Percentiles rank a stretch among this genome's conserved stretches.
Evolutionary conservation across 2,797 vertebrate genomes (phyloP).

Genomic region (Betta splendens): DNA sequence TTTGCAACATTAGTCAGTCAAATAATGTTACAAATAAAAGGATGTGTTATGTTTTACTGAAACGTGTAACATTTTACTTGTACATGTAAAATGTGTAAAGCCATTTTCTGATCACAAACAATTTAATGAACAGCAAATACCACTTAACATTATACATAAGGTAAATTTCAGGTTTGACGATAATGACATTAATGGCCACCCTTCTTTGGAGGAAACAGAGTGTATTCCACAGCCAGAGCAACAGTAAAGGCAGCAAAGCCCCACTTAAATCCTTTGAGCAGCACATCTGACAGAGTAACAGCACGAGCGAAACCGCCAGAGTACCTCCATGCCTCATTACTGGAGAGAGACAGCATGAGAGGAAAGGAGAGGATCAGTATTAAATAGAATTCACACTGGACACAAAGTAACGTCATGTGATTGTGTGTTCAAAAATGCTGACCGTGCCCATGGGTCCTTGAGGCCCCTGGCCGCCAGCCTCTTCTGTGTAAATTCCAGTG

Average conservation of each 20-base stretch:
- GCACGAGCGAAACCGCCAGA: slow-evolving; percentile 84
- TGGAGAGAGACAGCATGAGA: slow-evolving; percentile 61
- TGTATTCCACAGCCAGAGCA: slow-evolving; percentile 89
- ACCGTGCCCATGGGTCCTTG: slow-evolving; percentile 93
- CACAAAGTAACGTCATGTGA: not conserved
- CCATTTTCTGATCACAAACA: slow-evolving; percentile 31
- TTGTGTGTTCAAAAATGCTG: slow-evolving; percentile 12
- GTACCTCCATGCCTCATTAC: slow-evolving; percentile 95
- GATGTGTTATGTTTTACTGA: not conserved
- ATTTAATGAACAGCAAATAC: slow-evolving; percentile 71
- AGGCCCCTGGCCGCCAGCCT: slow-evolving; percentile 85
- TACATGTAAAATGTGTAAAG: slow-evolving; percentile 11
- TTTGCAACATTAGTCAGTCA: not conserved
- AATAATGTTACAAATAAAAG: not conserved
- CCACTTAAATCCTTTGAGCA: slow-evolving; percentile 91
- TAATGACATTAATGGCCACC: slow-evolving; percentile 75
- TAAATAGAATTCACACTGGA: slow-evolving; percentile 1
- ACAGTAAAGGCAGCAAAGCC: slow-evolving; percentile 92
- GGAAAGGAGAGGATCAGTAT: not conserved
- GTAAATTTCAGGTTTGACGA: not conserved
- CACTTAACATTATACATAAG: slow-evolving; percentile 37
- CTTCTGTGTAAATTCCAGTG: slow-evolving; percentile 85
- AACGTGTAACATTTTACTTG: not conserved
- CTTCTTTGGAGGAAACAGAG: slow-evolving; percentile 86
- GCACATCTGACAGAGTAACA: slow-evolving; percentile 77